Percentiles rank a stretch among this genome's conserved stretches.
phyloP scores from a whole-genome alignment of 1,140 invertebrate species.

The Drosophila prosaltans region DNA sequence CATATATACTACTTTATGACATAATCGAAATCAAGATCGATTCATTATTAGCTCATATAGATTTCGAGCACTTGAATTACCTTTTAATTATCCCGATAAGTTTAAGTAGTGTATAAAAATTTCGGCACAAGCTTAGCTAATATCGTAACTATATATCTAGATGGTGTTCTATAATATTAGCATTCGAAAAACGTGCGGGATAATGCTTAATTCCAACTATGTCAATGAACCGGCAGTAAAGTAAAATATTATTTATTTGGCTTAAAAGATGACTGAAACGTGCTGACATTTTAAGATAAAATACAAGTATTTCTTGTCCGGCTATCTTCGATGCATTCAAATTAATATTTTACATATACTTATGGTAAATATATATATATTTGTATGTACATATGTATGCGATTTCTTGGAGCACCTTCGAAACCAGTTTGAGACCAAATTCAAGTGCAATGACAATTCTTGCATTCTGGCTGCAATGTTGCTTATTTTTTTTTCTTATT shows the following conservation, averaged over 20 bases:
- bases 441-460: constrained; percentile 74
- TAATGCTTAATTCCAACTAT: constrained; percentile 23
- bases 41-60: neutral
- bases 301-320: constrained; percentile 48
- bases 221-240: constrained; percentile 41
- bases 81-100: neutral
- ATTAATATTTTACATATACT: neutral
- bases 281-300: constrained; percentile 49
- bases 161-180: constrained; percentile 20
- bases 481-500: constrained; percentile 18
- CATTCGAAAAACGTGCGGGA: constrained; percentile 47
- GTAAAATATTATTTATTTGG: constrained; percentile 31
- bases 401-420: constrained; percentile 18
- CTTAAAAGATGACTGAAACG: constrained; percentile 52
- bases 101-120: neutral
- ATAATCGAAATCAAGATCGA: neutral
- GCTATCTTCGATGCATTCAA: constrained; percentile 18
- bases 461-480: constrained; percentile 27
- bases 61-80: constrained; percentile 2
- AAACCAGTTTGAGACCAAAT: constrained; percentile 38
- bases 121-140: neutral
- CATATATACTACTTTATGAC: neutral
- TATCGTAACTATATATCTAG: neutral
- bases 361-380: neutral
- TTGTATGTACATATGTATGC: neutral